Base-by-base conservation (phyloP, 2,113 vertebrate species). In the Alethe diademata region DNA sequence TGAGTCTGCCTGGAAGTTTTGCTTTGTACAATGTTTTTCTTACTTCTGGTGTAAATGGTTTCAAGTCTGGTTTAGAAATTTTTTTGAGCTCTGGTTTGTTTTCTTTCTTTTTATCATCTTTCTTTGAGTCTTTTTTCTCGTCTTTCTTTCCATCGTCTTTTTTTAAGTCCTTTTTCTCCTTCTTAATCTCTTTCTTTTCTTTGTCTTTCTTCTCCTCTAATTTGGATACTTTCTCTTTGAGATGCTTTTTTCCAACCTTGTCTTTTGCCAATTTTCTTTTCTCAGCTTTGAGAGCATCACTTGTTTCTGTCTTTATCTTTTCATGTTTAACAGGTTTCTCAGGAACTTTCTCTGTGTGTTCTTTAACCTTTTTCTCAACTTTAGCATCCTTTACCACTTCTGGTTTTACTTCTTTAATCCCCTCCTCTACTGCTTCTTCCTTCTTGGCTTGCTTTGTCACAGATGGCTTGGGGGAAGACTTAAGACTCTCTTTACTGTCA, bases 401-500 rank as follows among this genome's bases (percentile, higher is more conserved):
- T 45, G 93, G 95, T 92, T 99, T 99, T 57, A 97, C 94, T 53
- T 99, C 99, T 78, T 98, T 97, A 31, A 96, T 91, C 5, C 98
- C 98, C 33, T 99, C 99, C 62, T 98, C 98, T 4, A 95, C 96
- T 53, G 98, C 93, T 24, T 97, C 96, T 80, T 99, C 99, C 85
- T 98, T 99, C 97, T 98, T 99, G 54, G 96, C 92, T 73, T 98
- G 97, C 95, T 99, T 99, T 86, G 94, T 76, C 47, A 97, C 97
- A 6, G 98, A 78, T 12, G 98, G 98, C 97, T 99, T 99, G 42
- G 98, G 96, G 5, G 98, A 98, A 51, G 99, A 98, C 90, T 99
- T 99, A 45, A 99, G 99, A 93, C 99, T 99, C 97, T 99, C 99
- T 83, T 99, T 99, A 97, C 99, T 99, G 91, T 99, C 99, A 19